Conservation (phyloP, 2,113 vertebrate genomes). For the Rutilus rutilus region DNA sequence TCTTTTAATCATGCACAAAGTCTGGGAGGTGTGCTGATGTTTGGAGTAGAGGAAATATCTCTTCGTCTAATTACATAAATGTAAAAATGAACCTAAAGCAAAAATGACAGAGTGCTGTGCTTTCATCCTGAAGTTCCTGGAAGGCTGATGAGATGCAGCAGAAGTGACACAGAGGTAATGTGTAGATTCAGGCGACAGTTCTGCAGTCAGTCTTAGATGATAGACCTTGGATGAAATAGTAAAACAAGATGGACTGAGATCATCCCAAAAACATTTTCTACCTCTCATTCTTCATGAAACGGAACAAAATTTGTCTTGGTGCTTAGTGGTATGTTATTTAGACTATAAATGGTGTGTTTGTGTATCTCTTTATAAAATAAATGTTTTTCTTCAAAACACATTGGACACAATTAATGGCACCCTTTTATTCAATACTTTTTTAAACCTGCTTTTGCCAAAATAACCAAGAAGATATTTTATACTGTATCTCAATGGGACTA, state of each 20-base stretch:
- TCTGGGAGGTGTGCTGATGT: neutral
- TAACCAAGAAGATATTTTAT: too few relatives aligned
- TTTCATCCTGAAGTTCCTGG: neutral
- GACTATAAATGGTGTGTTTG: too few relatives aligned
- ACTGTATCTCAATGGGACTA: too few relatives aligned
- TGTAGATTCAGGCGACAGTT: neutral
- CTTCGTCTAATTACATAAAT: neutral
- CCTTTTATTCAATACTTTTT: too few relatives aligned
- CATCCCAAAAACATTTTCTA: neutral
- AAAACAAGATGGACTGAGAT: neutral
- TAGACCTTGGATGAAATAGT: neutral
- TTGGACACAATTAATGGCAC: too few relatives aligned
- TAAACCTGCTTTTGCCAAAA: too few relatives aligned
- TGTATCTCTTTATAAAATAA: neutral
- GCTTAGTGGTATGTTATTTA: neutral
- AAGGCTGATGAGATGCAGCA: neutral
- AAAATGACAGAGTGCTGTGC: neutral
- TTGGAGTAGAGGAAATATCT: neutral
- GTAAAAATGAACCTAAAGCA: neutral
- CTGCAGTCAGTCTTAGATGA: neutral
- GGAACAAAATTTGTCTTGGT: neutral
- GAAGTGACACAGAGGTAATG: neutral
- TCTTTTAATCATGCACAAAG: conserved; percentile 19
- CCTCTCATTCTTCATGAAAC: neutral
- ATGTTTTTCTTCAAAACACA: too few relatives aligned